Percentiles rank a stretch among this genome's conserved stretches.
These are phyloP conservation scores for Capromys pilorides DNA, from an alignment of 2,797 vertebrate species.

Conservation along the genomic window DNA sequence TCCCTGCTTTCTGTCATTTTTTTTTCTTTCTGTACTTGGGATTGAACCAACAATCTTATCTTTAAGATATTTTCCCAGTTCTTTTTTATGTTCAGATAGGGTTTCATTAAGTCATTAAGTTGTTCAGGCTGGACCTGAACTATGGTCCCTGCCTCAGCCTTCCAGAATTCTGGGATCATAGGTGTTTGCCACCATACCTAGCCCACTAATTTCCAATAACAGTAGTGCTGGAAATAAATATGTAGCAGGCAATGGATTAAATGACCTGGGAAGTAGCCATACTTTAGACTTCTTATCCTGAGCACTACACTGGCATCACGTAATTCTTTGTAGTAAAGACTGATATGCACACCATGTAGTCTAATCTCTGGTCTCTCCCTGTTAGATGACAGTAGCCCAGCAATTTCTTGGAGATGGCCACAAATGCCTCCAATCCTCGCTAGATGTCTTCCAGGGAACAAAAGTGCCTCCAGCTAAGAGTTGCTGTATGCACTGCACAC, in stretches of 20 bases:
- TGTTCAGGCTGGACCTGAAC: neutral
- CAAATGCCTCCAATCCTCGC: neutral
- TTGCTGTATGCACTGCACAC: neutral
- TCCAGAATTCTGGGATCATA: neutral
- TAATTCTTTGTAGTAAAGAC: neutral
- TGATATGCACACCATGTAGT: neutral
- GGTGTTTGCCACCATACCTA: neutral
- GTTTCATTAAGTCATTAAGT: neutral
- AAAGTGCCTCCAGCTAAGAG: neutral
- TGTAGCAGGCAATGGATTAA: neutral
- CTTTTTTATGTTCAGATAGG: neutral
- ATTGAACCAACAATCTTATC: neutral
- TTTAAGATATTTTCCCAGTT: neutral
- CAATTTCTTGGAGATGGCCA: neutral
- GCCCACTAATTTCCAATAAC: neutral
- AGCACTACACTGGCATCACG: neutral
- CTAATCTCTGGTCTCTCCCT: neutral
- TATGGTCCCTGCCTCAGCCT: neutral
- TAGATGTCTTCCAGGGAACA: neutral
- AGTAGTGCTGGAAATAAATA: slow-evolving; percentile 9
- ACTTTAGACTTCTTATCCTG: neutral
- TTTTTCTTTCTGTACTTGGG: neutral
- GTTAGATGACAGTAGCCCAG: neutral
- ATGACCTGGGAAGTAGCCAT: neutral
- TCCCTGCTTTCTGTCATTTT: neutral